Conservation (phyloP, 2,888 invertebrate genomes). For the Stenolophus ochropezus region DNA sequence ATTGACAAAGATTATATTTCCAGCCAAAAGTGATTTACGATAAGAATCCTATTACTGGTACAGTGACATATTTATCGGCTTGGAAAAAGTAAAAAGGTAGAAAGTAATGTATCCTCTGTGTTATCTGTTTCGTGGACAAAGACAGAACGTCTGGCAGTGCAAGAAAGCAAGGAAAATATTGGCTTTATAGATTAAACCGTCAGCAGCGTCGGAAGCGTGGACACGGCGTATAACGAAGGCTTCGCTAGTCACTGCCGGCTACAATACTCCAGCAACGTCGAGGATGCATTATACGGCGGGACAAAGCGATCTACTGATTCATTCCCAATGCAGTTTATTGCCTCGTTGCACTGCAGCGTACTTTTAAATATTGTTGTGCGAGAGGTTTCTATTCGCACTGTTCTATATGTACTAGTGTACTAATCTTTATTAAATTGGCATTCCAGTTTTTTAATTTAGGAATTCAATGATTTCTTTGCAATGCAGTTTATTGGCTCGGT, state of each 20-base stretch:
- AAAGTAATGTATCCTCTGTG: not conserved
- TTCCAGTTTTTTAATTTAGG: not conserved
- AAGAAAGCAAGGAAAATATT: slow-evolving; percentile 33
- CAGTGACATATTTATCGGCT: not conserved
- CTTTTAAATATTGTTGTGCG: not conserved
- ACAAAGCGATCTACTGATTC: not conserved
- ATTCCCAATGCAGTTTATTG: not conserved
- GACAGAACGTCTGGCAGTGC: slow-evolving; percentile 17
- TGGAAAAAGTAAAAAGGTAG: not conserved
- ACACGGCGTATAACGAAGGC: slow-evolving; percentile 26
- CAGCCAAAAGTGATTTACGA: too few species aligned
- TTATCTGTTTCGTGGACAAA: slow-evolving; percentile 10
- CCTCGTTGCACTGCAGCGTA: not conserved
- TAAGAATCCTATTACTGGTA: too few species aligned
- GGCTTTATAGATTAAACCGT: slow-evolving; percentile 45
- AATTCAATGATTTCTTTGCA: too few species aligned
- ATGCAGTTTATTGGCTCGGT: not conserved
- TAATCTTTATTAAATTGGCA: too few species aligned
- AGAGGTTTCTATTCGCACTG: too few species aligned
- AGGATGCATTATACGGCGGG: not conserved
- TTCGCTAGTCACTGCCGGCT: not conserved
- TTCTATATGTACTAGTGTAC: too few species aligned
- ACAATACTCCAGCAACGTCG: not conserved
- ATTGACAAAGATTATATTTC: too few species aligned
- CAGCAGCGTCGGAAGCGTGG: slow-evolving; percentile 24